These are phyloP conservation scores for Melinaea menophilus DNA, from an alignment of 2,888 invertebrate species.

Conservation along the genomic window DNA sequence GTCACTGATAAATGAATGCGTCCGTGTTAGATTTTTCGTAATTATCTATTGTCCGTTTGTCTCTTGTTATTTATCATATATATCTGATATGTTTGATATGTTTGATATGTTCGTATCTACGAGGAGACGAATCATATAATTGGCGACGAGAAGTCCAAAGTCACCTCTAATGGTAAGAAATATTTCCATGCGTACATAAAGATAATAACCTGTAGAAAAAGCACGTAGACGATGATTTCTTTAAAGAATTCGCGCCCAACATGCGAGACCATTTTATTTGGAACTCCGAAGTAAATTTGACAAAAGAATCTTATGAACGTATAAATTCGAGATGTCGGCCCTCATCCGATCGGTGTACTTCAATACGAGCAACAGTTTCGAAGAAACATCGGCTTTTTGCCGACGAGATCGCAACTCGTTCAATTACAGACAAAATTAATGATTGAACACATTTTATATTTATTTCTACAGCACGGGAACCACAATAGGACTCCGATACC, in stretches of 20 bases:
- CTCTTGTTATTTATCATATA: conserved; percentile 5
- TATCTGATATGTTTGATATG: no score
- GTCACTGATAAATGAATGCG: conserved; percentile 65
- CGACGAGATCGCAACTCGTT: conserved; percentile 57
- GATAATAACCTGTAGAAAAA: conserved; percentile 67
- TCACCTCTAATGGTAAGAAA: conserved; percentile 38
- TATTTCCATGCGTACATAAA: conserved; percentile 39
- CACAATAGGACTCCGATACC: conserved; percentile 74
- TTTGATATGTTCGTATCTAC: no score
- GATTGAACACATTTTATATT: conserved; percentile 71
- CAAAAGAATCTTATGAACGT: conserved; percentile 76
- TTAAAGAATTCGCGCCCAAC: conserved; percentile 59
- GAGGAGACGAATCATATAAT: conserved; percentile 12
- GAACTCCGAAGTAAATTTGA: conserved; percentile 72
- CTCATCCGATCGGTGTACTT: conserved; percentile 60
- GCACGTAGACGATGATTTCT: conserved; percentile 62
- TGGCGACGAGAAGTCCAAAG: conserved; percentile 37
- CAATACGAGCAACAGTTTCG: conserved; percentile 56
- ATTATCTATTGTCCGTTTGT: conserved; percentile 52
- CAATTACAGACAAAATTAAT: conserved; percentile 75
- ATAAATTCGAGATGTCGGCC: conserved; percentile 65
- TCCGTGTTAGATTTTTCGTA: conserved; percentile 59
- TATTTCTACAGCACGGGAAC: conserved; percentile 41
- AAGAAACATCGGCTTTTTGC: conserved; percentile 68
- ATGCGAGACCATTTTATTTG: conserved; percentile 54